phyloP scores from a whole-genome alignment of 2,797 vertebrate species.

The Platyrinchus mystaceus region DNA sequence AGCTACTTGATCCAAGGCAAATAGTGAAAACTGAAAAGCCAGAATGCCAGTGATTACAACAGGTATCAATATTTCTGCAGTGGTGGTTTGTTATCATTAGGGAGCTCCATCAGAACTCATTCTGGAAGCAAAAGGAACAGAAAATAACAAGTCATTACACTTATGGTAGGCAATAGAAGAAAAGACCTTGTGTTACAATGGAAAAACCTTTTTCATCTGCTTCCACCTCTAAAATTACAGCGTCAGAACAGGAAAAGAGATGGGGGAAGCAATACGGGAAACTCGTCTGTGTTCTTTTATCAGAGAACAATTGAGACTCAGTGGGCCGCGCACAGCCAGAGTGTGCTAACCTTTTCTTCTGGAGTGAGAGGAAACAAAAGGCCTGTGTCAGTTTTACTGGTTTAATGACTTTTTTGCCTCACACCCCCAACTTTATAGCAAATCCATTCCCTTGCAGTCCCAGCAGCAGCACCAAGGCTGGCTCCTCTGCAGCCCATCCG shows the following conservation, averaged over 20 bases:
- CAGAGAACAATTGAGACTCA: not conserved
- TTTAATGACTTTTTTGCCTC: not conserved
- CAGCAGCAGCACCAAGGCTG: not conserved
- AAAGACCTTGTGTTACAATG: constrained; percentile 1
- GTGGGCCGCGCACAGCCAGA: too few species aligned
- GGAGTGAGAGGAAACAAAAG: not conserved
- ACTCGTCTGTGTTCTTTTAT: not conserved
- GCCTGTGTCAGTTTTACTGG: not conserved
- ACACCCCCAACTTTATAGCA: not conserved
- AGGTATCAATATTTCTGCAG: constrained; percentile 75
- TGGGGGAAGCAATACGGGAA: not conserved
- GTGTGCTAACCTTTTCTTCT: not conserved
- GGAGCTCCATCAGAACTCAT: constrained; percentile 62
- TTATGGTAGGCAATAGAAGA: constrained; percentile 9
- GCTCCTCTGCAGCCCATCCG: not conserved
- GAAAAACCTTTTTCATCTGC: constrained; percentile 32
- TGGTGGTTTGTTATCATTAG: constrained; percentile 73
- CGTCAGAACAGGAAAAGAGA: not conserved
- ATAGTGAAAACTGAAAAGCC: constrained; percentile 75
- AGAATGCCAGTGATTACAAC: constrained; percentile 73
- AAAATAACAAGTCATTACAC: constrained; percentile 41
- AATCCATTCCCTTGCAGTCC: not conserved
- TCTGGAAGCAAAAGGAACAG: constrained; percentile 61
- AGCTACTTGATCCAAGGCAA: constrained; percentile 76
- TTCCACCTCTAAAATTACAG: constrained; percentile 35